phyloP scores from a whole-genome alignment of 2,113 vertebrate genomes.

The Rhabdornis inornatus region DNA sequence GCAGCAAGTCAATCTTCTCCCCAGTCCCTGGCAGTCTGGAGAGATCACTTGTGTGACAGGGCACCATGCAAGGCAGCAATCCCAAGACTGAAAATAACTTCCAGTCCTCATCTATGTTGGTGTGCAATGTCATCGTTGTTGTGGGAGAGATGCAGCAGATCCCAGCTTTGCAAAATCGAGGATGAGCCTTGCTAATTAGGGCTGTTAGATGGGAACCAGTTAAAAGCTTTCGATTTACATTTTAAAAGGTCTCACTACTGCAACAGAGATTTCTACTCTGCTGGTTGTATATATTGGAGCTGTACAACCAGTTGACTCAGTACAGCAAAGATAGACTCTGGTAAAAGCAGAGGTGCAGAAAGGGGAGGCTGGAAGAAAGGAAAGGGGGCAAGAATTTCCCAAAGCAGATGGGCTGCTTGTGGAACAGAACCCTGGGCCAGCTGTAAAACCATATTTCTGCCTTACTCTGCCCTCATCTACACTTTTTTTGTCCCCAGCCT shows the following conservation, averaged over 20 bases:
- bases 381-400: background rate
- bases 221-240: background rate
- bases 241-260: background rate
- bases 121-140: too few relatives aligned
- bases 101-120: background rate
- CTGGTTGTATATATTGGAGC: background rate
- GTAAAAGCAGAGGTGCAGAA: background rate
- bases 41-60: background rate
- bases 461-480: background rate
- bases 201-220: background rate
- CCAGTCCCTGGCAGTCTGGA: background rate
- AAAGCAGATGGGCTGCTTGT: background rate
- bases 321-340: background rate
- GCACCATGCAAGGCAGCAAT: background rate
- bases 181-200: background rate
- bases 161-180: background rate
- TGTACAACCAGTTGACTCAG: background rate
- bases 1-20: background rate
- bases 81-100: background rate
- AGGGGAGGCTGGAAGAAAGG: background rate
- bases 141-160: background rate
- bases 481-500: background rate
- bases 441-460: background rate
- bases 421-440: background rate
- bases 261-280: background rate